Evolutionary conservation across 2,797 vertebrate genomes (phyloP).

Genomic region (Enteromius afrohamiltoni): DNA sequence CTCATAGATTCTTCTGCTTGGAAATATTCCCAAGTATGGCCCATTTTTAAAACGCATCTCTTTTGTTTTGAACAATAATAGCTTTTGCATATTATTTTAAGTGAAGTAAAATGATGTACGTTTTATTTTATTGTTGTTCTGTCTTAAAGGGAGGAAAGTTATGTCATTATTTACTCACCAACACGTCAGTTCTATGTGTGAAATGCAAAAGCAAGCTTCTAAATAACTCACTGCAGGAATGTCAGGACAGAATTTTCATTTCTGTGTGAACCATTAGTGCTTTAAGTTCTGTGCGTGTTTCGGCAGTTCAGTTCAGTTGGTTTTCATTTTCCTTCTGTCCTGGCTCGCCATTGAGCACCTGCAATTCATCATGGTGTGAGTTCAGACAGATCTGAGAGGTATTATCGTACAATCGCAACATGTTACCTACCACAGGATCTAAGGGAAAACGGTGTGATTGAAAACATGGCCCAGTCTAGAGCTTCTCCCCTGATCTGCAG

Average conservation of each 20-base stretch:
- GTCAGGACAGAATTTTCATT: background rate
- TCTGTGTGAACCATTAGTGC: background rate
- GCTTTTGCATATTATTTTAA: background rate
- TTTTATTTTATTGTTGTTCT: background rate
- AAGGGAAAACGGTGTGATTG: conserved; percentile 63
- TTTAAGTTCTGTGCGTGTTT: conserved; percentile 4
- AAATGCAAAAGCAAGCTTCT: background rate
- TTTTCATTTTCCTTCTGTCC: conserved; percentile 19
- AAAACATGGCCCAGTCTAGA: conserved; percentile 58
- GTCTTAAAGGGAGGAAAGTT: background rate
- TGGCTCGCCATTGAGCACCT: conserved; percentile 17
- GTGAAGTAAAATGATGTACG: background rate
- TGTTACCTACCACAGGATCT: conserved; percentile 57
- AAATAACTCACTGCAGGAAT: background rate
- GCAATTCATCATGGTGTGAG: conserved; percentile 45
- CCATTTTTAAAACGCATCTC: background rate
- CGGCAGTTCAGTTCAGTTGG: conserved; percentile 13
- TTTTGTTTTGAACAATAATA: background rate
- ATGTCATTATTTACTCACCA: background rate
- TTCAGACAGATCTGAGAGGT: conserved; percentile 29
- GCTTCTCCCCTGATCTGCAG: conserved; percentile 56
- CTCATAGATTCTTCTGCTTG: conserved; percentile 26
- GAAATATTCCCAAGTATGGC: conserved; percentile 6
- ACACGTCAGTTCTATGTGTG: background rate
- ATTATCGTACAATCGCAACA: conserved; percentile 46